Base-by-base conservation (phyloP, 1,140 invertebrate species). In the Dreissena polymorpha region DNA sequence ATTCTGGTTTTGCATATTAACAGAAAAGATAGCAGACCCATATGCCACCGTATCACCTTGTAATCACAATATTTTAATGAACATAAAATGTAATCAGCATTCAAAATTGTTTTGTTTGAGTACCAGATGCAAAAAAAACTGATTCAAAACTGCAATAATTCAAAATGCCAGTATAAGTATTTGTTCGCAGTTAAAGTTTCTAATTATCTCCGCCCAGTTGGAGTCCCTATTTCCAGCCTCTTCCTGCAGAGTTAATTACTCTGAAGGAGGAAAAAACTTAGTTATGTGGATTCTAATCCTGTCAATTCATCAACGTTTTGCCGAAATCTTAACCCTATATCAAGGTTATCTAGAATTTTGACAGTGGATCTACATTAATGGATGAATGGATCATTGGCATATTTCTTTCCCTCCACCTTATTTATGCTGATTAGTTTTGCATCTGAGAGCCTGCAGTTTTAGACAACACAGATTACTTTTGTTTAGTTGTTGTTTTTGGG, bases 331-430 rank as follows among this genome's bases (percentile, higher is more conserved):
- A 69, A 78, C 76, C 76, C 55, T 57, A 55, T 78, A 72, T 72
- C 57, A 23, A 16, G 70, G 70, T 80, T 80, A 80, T 80, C 78
- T 63, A 10, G 50, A 80, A 50, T 80, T 80, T 80, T 80, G 78
- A 80, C 78, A 80, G 78, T 69, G 64, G 55, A 72, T 80, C 78
- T 72, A 72, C 68, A 80, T 57, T 72, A 72, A 80, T 80, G 60
- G 78, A 80, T 80, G 78, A 64, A 78, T 78, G 76, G 76, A 68
- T 78, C 76, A 78, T 78, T 78, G 68, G 69, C 76, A 69, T 64
- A 78, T 78, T 78, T 78, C 21, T 78, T 67, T 50, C 63, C 69
- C 23, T 50, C 64, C 68, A 78, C 65, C 69, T 78, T 57, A 68
- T 53, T 39, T 39, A 16, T 39, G 21, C 64, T 78, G 76, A 78